Conservation (phyloP, 2,113 vertebrate species). For the Penelope pileata region DNA sequence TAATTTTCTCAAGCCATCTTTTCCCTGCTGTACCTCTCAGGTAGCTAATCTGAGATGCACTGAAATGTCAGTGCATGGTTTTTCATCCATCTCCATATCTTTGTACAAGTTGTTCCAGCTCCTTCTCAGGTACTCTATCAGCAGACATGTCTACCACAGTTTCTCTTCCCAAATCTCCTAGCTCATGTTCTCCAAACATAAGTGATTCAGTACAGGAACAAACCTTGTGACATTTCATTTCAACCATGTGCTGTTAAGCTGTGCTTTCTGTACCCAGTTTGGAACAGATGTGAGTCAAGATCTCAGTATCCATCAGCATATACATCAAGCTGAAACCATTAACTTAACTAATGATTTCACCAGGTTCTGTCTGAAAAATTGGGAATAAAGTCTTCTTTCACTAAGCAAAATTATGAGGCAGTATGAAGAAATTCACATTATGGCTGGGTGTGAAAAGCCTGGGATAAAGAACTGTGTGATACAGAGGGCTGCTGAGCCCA, state of each 20-base stretch:
- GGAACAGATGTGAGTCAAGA: not conserved
- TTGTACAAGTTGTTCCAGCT: not conserved
- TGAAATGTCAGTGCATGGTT: not conserved
- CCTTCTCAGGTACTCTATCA: not conserved
- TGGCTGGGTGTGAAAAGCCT: not conserved
- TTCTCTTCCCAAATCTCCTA: not conserved
- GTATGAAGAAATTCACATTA: not conserved
- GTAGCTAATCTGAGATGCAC: not conserved
- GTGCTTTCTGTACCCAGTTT: not conserved
- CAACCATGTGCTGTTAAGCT: not conserved
- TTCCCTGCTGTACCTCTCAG: fast-evolving
- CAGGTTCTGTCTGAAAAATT: not conserved
- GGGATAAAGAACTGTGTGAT: not conserved
- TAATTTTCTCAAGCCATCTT: not conserved
- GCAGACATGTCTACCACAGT: not conserved
- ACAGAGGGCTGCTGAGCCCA: not conserved
- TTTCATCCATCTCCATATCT: not conserved
- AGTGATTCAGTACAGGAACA: fast-evolving
- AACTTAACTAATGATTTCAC: not conserved
- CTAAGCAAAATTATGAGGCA: not conserved
- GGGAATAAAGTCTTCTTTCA: not conserved
- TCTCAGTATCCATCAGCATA: not conserved
- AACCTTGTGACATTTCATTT: not conserved
- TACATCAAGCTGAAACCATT: not conserved
- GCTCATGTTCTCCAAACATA: not conserved